These are phyloP conservation scores for Melanargia galathea DNA, from an alignment of 2,888 invertebrate species.

Conservation along the genomic window DNA sequence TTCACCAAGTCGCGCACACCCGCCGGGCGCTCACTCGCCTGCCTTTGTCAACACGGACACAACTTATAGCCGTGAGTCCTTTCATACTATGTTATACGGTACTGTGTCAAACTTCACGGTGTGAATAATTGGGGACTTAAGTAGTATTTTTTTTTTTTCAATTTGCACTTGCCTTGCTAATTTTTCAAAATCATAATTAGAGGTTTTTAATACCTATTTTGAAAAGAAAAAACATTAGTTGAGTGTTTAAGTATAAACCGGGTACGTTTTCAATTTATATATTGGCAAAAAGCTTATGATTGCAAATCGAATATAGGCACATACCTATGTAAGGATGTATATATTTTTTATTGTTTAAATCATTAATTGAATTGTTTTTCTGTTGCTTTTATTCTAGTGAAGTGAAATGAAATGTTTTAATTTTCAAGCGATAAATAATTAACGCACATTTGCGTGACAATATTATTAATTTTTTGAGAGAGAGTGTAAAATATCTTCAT, in stretches of 20 bases:
- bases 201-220: not conserved
- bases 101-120: conserved; percentile 30
- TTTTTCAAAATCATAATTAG: not conserved
- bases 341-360: too few species aligned
- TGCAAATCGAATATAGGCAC: too few species aligned
- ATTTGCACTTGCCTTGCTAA: not conserved
- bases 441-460: too few species aligned
- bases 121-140: conserved; percentile 26
- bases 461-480: too few species aligned
- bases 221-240: too few species aligned
- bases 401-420: too few species aligned
- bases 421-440: too few species aligned
- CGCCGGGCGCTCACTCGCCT: conserved; percentile 50
- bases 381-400: too few species aligned
- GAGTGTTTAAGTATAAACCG: not conserved
- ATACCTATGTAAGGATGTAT: too few species aligned
- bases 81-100: conserved; percentile 37
- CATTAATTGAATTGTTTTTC: too few species aligned
- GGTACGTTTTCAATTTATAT: not conserved
- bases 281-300: not conserved
- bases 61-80: conserved; percentile 44
- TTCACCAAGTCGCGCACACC: conserved; percentile 47
- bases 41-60: conserved; percentile 47
- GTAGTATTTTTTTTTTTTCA: conserved; percentile 10
- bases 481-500: too few species aligned